phyloP scores from a whole-genome alignment of 1,140 invertebrate species.

The Aphidius gifuensis region DNA sequence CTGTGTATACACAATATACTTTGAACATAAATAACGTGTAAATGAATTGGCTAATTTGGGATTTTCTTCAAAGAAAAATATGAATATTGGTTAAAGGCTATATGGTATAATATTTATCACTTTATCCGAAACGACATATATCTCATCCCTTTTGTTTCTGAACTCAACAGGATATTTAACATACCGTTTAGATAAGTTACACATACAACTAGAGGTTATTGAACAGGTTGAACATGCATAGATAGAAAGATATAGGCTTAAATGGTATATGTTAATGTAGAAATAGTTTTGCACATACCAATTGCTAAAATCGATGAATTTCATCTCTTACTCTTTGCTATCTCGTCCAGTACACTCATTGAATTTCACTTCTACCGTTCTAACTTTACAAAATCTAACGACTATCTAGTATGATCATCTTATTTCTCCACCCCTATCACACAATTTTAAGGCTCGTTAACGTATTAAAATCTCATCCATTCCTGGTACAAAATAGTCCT shows the following conservation, averaged over 20 bases:
- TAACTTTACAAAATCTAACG: neutral
- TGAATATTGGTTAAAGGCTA: no score
- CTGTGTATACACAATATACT: no score
- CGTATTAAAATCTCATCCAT: constrained; percentile 11
- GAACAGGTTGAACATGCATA: constrained; percentile 37
- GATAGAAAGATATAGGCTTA: constrained; percentile 27
- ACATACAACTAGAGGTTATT: constrained; percentile 28
- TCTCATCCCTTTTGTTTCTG: constrained; percentile 34
- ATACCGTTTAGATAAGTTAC: constrained; percentile 44
- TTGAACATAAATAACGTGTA: no score
- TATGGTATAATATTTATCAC: constrained; percentile 2
- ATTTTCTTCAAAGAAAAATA: no score
- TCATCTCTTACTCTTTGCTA: constrained; percentile 26
- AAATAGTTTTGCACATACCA: constrained; percentile 48
- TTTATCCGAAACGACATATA: neutral
- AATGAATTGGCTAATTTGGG: no score
- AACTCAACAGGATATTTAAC: constrained; percentile 40
- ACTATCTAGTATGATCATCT: constrained; percentile 19
- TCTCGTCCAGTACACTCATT: constrained; percentile 11
- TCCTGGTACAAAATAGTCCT: constrained; percentile 6
- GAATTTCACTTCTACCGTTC: neutral
- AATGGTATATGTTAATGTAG: constrained; percentile 29
- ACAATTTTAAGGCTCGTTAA: constrained; percentile 3
- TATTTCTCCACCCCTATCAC: constrained; percentile 17
- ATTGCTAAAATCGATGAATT: constrained; percentile 14